A percentile compares a stretch with the other conserved stretches of the same genome.
phyloP scores from a whole-genome alignment of 2,888 invertebrate species.

The Aphodius sticticus region DNA sequence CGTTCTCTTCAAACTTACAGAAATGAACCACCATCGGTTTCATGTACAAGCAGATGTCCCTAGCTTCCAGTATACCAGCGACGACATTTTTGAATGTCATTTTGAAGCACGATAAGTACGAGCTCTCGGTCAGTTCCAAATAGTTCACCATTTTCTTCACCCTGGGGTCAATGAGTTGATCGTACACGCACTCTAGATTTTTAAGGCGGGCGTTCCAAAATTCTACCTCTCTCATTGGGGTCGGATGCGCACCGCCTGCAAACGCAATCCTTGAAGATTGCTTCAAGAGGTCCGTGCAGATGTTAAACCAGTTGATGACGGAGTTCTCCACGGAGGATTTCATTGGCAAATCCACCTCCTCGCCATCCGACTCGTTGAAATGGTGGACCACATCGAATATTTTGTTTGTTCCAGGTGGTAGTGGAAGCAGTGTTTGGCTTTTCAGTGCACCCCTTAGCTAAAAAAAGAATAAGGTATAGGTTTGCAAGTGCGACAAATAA shows the following conservation, averaged over 20 bases:
- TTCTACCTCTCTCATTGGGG: slow-evolving; percentile 75
- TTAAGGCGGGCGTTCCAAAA: slow-evolving; percentile 82
- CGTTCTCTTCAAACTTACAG: slow-evolving; percentile 73
- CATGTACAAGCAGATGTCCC: slow-evolving; percentile 83
- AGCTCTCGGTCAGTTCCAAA: slow-evolving; percentile 76
- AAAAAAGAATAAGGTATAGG: slow-evolving; percentile 22
- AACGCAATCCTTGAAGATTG: slow-evolving; percentile 77
- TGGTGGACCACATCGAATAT: slow-evolving; percentile 69
- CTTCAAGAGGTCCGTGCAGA: slow-evolving; percentile 74
- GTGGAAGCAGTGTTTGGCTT: slow-evolving; percentile 85
- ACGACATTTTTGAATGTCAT: slow-evolving; percentile 81
- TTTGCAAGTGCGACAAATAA: background rate
- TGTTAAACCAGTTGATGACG: slow-evolving; percentile 84
- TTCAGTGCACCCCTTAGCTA: slow-evolving; percentile 80
- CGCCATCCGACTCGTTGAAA: slow-evolving; percentile 63
- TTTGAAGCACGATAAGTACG: slow-evolving; percentile 80
- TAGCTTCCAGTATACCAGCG: slow-evolving; percentile 81
- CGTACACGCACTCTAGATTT: slow-evolving; percentile 87
- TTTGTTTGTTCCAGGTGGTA: slow-evolving; percentile 80
- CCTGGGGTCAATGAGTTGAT: slow-evolving; percentile 83
- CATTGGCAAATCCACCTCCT: slow-evolving; percentile 70
- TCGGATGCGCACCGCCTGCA: slow-evolving; percentile 73
- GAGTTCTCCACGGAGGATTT: slow-evolving; percentile 86
- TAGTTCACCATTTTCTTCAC: slow-evolving; percentile 82
- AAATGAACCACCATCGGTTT: slow-evolving; percentile 76